These are phyloP conservation scores for Enteromius treurensis DNA, from an alignment of 2,797 vertebrate genomes.

Conservation along the genomic window DNA sequence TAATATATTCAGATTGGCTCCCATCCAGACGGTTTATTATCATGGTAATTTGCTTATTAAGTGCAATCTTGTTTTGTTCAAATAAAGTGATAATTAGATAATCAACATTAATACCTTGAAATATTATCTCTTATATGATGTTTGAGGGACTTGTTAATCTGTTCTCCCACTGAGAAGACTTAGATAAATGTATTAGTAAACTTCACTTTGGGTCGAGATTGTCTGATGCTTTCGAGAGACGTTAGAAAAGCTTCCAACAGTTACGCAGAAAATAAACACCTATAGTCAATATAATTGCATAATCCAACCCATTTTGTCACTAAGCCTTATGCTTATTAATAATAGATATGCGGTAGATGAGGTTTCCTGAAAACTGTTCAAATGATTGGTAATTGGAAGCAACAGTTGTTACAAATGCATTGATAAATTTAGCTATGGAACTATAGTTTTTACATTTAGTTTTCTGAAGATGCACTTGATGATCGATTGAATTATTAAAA, in stretches of 20 bases:
- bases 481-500: not conserved
- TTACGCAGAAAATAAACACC: not conserved
- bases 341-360: not conserved
- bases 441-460: not conserved
- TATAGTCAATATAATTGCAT: not conserved
- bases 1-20: constrained; percentile 78
- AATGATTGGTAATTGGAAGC: not conserved
- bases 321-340: not conserved
- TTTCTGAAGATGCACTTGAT: not conserved
- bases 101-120: constrained; percentile 77
- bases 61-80: constrained; percentile 82
- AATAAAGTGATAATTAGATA: constrained; percentile 84
- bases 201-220: not conserved
- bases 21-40: constrained; percentile 78
- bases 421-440: not conserved
- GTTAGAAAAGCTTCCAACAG: not conserved
- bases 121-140: constrained; percentile 75
- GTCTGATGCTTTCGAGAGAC: constrained; percentile 1
- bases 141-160: constrained; percentile 78
- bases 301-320: not conserved
- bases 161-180: constrained; percentile 59
- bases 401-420: not conserved
- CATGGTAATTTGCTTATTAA: constrained; percentile 83
- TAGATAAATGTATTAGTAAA: constrained; percentile 39
- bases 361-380: not conserved